A percentile compares a stretch with the other conserved stretches of the same genome.
phyloP scores from a whole-genome alignment of 2,888 invertebrate species.

The Cerastis rubricosa region DNA sequence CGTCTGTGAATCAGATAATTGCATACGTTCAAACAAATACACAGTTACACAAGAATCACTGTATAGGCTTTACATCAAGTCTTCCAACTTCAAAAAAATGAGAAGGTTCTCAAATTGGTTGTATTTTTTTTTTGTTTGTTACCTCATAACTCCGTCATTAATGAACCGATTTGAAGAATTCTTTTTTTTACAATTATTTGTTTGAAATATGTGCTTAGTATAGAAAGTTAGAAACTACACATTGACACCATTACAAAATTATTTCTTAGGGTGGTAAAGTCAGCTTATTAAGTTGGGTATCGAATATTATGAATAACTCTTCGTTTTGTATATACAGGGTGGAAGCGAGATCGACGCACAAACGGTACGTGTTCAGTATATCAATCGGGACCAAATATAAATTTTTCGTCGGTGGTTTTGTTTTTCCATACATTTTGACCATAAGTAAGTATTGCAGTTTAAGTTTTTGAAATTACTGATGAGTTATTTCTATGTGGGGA shows the following conservation, averaged over 20 bases:
- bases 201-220: not conserved
- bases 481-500: not conserved
- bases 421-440: not conserved
- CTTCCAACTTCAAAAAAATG: too few species aligned
- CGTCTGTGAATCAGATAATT: not conserved
- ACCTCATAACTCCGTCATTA: too few species aligned
- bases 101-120: too few species aligned
- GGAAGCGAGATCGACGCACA: not conserved
- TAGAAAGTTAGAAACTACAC: not conserved
- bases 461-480: not conserved
- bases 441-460: not conserved
- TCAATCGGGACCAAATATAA: not conserved
- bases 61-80: not conserved
- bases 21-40: not conserved
- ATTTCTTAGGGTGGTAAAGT: conserved; percentile 29
- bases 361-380: not conserved
- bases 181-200: not conserved
- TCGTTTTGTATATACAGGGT: conserved; percentile 10
- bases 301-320: not conserved
- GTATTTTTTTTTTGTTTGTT: too few species aligned
- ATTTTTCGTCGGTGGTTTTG: not conserved
- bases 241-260: conserved; percentile 32
- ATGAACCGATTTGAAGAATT: too few species aligned
- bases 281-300: conserved; percentile 59
- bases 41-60: not conserved